Evolutionary conservation across 2,113 vertebrate species (phyloP), one percentile per base, ranked within the genome.

Genomic region (Euleptes europaea): DNA sequence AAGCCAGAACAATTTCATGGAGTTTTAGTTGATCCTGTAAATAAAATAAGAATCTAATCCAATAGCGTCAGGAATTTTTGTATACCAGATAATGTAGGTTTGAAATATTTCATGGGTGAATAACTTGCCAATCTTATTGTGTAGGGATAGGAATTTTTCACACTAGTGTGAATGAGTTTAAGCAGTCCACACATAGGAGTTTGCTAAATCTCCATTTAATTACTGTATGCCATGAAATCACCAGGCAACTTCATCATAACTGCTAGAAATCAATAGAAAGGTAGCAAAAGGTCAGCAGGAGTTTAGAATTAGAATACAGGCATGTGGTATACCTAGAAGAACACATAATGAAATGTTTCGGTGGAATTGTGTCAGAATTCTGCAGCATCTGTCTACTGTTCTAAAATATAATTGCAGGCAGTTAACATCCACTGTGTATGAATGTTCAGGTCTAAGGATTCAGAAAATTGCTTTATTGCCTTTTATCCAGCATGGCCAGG

Each of bases 271-370:
- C 44, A 73, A 65, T 85, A 66, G 66, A 71, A 65, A 80, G 66
- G 38, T 79, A 84, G 14, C n/a, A 73, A 51, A 76, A 12, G 47
- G 14, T 31, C 84, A 74, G 57, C 38, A 83, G 19, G 40, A 84
- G 1, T 28, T 67, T 5, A 5, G 60, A 38, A 60, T 2, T 65
- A 84, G n/a, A 81, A 33, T 0, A 85, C 7, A 80, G 11, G 1
- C 35, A 3, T 57, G 44, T 0, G 0, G 23, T 14, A 47, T 2
- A 28, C 17, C 13, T 70, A 77, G 83, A 78, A 2, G 38, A 71
- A 19, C 66, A 84, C 78, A 78, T 84, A 84, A 78, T 71, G 38
- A 88, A 26, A 5, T 65, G 47, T 75, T 23, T 65, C 85, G 63
- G 28, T 49, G 38, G 21, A n/a, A 1, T 28, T 57, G 15, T 17